Base-by-base conservation (phyloP, 1,140 invertebrate genomes). In the Drosophila micromelanica region DNA sequence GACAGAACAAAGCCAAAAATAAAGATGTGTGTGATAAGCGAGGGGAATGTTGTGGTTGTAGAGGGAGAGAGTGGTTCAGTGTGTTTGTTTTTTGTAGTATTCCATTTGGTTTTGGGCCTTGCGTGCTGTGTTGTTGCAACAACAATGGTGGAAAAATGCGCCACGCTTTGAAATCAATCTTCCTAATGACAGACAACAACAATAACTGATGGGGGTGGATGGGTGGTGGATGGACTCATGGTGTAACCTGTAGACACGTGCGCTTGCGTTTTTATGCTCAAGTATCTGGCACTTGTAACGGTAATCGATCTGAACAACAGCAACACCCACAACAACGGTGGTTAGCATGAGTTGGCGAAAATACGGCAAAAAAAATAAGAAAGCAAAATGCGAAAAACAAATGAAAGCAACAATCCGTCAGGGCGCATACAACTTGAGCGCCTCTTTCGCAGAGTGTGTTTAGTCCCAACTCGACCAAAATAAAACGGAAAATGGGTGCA, bases 251-350 rank as follows among this genome's bases (percentile, higher is more conserved):
- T 69, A 82, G 84, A 87, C 82, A 86, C 82, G 82, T 86, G 82
- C 82, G 82, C 60, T 82, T 68, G 64, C 54, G 76, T 76, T 86
- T 82, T 86, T 77, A 87, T 61, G 82, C 82, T 81, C 82, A 87
- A 86, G 82, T 86, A 82, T 86, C 82, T 86, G 84, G 82, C 82
- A 86, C 82, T 86, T 71, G 82, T 69, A 87, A 61, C 72, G 51
- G 82, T 86, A 86, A 86, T 86, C 82, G 84, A 86, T 86, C 82
- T 81, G 76, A 86, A 73, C 82, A 87, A 78, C 77, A 86, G 70
- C 63, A 72, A 74, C 73, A 78, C 67, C 69, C 72, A 79, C 57
- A 79, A 80, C 77, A 69, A 60, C 76, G 72, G 46, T 48, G 45
- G 46, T 27, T 72, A 67, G 62, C 62, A 72, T 67, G 62, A 72